Conservation (phyloP, 2,113 vertebrate genomes). For the Brachirus orientalis region DNA sequence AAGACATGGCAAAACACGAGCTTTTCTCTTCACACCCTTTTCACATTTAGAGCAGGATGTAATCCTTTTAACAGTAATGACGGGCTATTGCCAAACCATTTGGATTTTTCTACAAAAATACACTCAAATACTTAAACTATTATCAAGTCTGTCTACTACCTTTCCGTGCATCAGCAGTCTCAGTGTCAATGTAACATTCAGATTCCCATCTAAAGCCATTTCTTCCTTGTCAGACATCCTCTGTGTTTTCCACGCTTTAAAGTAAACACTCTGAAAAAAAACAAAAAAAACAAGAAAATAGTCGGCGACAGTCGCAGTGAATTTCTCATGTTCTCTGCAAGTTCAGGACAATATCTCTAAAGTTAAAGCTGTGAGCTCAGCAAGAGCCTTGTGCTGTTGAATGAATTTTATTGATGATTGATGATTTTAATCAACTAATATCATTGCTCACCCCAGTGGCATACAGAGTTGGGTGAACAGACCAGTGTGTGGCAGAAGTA, state of each 20-base stretch:
- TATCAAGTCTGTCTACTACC: conserved; percentile 76
- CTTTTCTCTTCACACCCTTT: conserved; percentile 12
- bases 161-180: conserved; percentile 94
- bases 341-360: conserved; percentile 18
- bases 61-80: conserved; percentile 18
- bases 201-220: conserved; percentile 85
- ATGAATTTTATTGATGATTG: too few species aligned
- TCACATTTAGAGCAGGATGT: conserved; percentile 18
- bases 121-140: neutral
- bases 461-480: too few species aligned
- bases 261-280: conserved; percentile 78
- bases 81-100: conserved; percentile 7
- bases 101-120: conserved; percentile 5
- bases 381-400: too few species aligned
- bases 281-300: conserved; percentile 42
- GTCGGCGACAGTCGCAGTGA: conserved; percentile 4
- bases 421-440: too few species aligned
- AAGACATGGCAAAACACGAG: conserved; percentile 10
- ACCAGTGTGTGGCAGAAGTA: too few species aligned
- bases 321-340: conserved; percentile 2
- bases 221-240: conserved; percentile 84
- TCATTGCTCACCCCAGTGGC: too few species aligned
- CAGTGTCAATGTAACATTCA: conserved; percentile 90
- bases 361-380: neutral
- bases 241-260: conserved; percentile 64